Evolutionary conservation across 1,140 invertebrate genomes (phyloP), one percentile per base, ranked within the genome.

Genomic region (Tetraneura akinire): DNA sequence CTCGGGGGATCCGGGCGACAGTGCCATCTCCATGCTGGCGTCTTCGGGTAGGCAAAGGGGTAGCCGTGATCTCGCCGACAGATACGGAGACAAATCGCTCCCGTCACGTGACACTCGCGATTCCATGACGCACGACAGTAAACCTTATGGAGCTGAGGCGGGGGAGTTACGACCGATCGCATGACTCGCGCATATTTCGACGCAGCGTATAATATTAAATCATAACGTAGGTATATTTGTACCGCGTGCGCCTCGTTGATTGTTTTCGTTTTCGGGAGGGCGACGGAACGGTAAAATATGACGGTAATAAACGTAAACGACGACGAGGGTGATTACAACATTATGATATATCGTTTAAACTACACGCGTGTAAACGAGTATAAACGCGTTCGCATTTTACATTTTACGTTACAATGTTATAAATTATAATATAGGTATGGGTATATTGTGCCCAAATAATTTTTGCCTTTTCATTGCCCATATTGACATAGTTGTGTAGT

Each of bases 41-140:
- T 78, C 74, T 62, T 55, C 64, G 37, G 83, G 83, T 64, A 83
- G 80, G 81, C 82, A 84, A 53, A 84, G 81, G 42, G 84, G 84
- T 57, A 83, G 82, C 42, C 84, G 83, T 37, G 83, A 84, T 53
- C 83, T 82, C 83, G 84, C 83, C 49, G 83, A 82, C 71, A 83
- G 83, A 83, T 81, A 83, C 81, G 82, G 81, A 81, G 83, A 80
- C 73, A 80, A 64, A 81, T 82, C 60, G 68, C 76, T 64, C 82
- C 60, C 47, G 81, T 80, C 80, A 76, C 81, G 76, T 64, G 80
- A 60, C 81, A 80, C 80, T 42, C 16, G 47, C 66, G 64, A 78
- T 66, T 57, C 66, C 80, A 68, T 47, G 29, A 37, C 29, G 68
- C 68, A 80, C 55, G 55, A 49, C 68, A 64, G 55, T 49, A 37